Percentiles rank a stretch among this genome's conserved stretches.
These are phyloP conservation scores for Zosterops borbonicus DNA, from an alignment of 2,113 vertebrate species.

Conservation along the genomic window DNA sequence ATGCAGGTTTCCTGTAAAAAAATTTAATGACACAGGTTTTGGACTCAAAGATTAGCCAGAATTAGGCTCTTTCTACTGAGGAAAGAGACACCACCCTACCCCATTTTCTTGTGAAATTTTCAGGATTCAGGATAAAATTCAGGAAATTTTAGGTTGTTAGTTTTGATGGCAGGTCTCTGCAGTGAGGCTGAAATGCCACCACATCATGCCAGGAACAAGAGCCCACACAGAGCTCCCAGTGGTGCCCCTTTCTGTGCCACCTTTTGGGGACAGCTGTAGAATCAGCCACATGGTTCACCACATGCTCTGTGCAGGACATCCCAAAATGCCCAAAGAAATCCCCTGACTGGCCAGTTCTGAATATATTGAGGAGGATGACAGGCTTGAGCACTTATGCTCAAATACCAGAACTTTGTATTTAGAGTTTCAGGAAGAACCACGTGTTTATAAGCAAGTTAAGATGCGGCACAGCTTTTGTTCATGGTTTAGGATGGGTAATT, in stretches of 20 bases:
- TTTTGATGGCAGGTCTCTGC: background rate
- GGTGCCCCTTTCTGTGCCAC: background rate
- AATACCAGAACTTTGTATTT: background rate
- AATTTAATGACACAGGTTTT: background rate
- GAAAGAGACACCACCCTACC: background rate
- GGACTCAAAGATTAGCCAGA: background rate
- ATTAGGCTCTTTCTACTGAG: background rate
- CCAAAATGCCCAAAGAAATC: background rate
- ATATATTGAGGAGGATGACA: accelerated
- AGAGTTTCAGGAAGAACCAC: background rate
- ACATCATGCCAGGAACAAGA: too few species aligned
- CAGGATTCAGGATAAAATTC: too few species aligned
- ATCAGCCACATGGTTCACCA: background rate
- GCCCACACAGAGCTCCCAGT: background rate
- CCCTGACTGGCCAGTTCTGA: background rate
- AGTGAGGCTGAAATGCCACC: background rate
- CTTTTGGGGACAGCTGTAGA: background rate
- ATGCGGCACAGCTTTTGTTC: background rate
- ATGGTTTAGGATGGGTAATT: background rate
- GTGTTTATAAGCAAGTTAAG: background rate
- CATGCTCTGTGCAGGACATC: background rate
- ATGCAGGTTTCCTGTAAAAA: background rate
- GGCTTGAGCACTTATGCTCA: background rate
- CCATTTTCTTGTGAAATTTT: background rate
- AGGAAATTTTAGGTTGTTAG: too few species aligned